Evolutionary conservation across 1,140 invertebrate genomes (phyloP).

Genomic region (Diabrotica undecimpunctata): DNA sequence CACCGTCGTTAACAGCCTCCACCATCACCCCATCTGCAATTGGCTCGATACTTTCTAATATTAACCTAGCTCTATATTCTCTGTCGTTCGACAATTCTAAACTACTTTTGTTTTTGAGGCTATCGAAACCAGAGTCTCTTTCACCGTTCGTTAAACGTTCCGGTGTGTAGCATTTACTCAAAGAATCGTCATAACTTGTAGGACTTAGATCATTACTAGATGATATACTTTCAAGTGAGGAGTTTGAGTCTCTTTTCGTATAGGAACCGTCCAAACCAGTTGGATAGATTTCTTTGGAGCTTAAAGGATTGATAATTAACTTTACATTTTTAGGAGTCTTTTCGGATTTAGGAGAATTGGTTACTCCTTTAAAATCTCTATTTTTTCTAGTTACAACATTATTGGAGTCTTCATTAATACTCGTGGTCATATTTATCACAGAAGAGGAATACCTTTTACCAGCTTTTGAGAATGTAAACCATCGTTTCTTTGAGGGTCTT

Average conservation of each 20-base stretch:
- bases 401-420: slow-evolving; percentile 39
- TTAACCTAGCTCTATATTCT: slow-evolving; percentile 27
- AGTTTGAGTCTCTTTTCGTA: slow-evolving; percentile 40
- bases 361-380: slow-evolving; percentile 42
- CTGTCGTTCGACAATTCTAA: slow-evolving; percentile 26
- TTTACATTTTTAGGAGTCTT: slow-evolving; percentile 46
- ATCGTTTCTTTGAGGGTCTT: slow-evolving; percentile 43
- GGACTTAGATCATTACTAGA: slow-evolving; percentile 36
- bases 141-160: slow-evolving; percentile 20
- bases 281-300: slow-evolving; percentile 45
- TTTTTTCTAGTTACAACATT: slow-evolving; percentile 44
- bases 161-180: slow-evolving; percentile 24
- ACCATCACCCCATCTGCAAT: slow-evolving; percentile 41
- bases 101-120: slow-evolving; percentile 24
- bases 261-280: slow-evolving; percentile 43
- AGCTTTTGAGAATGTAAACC: slow-evolving; percentile 44
- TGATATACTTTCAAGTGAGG: slow-evolving; percentile 43
- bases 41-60: slow-evolving; percentile 40
- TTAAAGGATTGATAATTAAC: slow-evolving; percentile 54
- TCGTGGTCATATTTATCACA: slow-evolving; percentile 42
- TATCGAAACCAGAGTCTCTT: slow-evolving; percentile 37
- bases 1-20: slow-evolving; percentile 34
- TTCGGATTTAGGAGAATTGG: slow-evolving; percentile 36
- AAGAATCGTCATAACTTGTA: slow-evolving; percentile 36
- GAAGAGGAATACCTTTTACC: slow-evolving; percentile 38